These are phyloP conservation scores for Ryuthela nishihirai DNA, from an alignment of 2,888 invertebrate genomes.

Conservation along the genomic window DNA sequence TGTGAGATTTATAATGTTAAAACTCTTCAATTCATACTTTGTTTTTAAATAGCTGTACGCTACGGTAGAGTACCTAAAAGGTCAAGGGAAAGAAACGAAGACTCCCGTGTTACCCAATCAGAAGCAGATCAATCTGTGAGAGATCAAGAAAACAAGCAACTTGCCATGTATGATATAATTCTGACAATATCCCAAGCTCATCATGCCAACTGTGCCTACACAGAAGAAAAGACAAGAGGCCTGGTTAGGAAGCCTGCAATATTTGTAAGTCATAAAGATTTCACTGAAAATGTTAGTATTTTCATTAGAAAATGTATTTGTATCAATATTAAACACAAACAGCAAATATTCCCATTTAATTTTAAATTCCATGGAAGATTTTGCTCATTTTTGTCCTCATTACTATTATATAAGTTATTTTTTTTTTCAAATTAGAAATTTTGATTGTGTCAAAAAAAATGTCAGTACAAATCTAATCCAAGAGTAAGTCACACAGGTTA, in stretches of 20 bases:
- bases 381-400: neutral
- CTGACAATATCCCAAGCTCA: constrained; percentile 75
- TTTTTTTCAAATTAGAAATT: no score
- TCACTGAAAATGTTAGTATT: constrained; percentile 3
- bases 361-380: neutral
- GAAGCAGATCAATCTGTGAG: constrained; percentile 43
- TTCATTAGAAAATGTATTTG: neutral
- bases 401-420: no score
- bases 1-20: no score
- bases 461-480: no score
- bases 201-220: constrained; percentile 80
- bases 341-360: neutral
- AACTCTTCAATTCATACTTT: no score
- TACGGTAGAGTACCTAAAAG: constrained; percentile 96
- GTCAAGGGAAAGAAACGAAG: constrained; percentile 62
- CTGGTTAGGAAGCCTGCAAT: constrained; percentile 66
- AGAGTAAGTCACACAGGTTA: no score
- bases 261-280: constrained; percentile 55
- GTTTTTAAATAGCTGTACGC: constrained; percentile 93
- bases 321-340: neutral
- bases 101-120: constrained; percentile 17
- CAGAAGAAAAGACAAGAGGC: constrained; percentile 72
- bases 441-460: no score
- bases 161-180: constrained; percentile 73
- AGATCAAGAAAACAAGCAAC: constrained; percentile 51